phyloP scores from a whole-genome alignment of 1,140 invertebrate species.

The Eufriesea mexicana region DNA sequence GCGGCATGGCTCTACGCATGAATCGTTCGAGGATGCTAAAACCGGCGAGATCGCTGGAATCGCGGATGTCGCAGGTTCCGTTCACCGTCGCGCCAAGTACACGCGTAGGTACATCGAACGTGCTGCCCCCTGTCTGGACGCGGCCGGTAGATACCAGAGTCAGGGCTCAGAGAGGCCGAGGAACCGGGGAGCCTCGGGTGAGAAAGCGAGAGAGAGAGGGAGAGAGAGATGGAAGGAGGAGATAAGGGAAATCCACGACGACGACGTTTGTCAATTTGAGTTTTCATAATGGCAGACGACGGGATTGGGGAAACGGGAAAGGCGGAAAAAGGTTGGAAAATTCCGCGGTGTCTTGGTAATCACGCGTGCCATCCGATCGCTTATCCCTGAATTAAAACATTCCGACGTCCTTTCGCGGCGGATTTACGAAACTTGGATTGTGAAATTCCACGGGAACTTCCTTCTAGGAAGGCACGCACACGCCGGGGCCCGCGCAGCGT shows the following conservation, averaged over 20 bases:
- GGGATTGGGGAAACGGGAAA: background rate
- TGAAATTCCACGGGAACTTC: background rate
- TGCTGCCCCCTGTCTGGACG: too few species aligned
- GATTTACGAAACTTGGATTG: constrained; percentile 3
- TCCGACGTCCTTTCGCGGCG: background rate
- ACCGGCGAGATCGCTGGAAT: too few species aligned
- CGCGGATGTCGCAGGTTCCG: background rate
- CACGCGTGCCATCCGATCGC: background rate
- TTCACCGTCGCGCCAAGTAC: background rate
- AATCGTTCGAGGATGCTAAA: background rate
- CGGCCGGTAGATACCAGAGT: too few species aligned
- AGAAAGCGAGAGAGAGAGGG: too few species aligned
- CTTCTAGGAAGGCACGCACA: background rate
- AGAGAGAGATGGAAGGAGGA: too few species aligned
- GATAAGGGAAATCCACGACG: too few species aligned
- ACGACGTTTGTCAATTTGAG: too few species aligned
- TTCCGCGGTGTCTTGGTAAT: background rate
- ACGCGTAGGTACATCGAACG: background rate
- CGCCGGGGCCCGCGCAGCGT: background rate
- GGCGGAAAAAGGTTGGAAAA: background rate
- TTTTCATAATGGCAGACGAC: too few species aligned
- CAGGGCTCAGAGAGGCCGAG: too few species aligned
- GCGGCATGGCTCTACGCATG: constrained; percentile 1
- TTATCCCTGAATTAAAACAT: background rate
- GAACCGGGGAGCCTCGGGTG: too few species aligned